Conservation (phyloP, 2,888 invertebrate species). For the Lasioglossum villosulum region DNA sequence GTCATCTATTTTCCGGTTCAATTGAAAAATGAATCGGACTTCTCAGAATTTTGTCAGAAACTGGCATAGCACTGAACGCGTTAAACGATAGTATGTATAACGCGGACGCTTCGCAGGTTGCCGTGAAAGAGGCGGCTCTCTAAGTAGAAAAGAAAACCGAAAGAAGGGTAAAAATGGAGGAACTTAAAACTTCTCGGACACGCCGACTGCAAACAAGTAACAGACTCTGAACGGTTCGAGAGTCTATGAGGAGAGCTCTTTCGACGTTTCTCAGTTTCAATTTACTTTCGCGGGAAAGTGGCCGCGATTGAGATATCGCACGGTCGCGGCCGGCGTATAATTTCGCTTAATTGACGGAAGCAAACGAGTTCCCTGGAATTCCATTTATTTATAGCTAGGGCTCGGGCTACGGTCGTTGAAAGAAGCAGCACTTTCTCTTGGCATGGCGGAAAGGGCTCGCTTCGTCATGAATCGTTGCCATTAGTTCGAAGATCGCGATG, state of each 20-base stretch:
- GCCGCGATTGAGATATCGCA: background rate
- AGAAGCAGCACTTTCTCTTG: background rate
- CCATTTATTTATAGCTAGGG: constrained; percentile 14
- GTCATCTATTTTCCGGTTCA: no score
- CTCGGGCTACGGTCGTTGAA: background rate
- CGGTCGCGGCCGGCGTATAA: background rate
- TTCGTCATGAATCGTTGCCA: background rate
- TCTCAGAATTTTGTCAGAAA: background rate
- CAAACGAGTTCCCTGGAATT: constrained; percentile 26
- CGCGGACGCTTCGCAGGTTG: no score
- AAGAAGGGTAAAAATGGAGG: background rate
- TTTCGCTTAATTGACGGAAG: constrained; percentile 33
- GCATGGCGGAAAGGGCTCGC: background rate
- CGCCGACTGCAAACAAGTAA: background rate
- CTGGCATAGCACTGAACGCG: background rate
- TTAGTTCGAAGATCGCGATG: constrained; percentile 12
- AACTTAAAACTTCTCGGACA: background rate
- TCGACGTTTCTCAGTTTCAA: constrained; percentile 6
- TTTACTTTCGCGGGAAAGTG: background rate
- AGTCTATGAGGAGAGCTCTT: background rate
- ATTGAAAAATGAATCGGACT: background rate
- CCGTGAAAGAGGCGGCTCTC: background rate
- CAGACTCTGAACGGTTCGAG: background rate
- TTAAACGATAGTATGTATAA: background rate
- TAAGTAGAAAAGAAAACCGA: background rate